Conservation (phyloP, 2,888 invertebrate species). For the Sceliomorpha sp. region DNA sequence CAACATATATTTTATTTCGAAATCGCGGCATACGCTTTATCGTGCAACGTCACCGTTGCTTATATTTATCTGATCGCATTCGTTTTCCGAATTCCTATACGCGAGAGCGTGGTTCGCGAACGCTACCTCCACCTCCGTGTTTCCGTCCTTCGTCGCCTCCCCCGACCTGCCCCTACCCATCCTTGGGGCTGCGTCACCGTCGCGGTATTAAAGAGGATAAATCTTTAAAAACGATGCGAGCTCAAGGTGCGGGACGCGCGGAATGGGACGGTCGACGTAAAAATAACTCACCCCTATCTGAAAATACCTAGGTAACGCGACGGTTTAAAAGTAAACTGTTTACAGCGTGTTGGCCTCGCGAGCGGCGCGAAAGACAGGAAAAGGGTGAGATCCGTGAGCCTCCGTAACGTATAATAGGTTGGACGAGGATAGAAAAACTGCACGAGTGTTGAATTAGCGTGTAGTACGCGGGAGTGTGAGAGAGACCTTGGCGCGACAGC, state of each 20-base stretch:
- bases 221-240: conserved; percentile 74
- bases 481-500: conserved; percentile 55
- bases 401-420: conserved; percentile 55
- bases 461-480: conserved; percentile 36
- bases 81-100: conserved; percentile 42
- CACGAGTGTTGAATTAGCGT: conserved; percentile 50
- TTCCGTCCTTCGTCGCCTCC: conserved; percentile 37
- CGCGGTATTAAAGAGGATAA: conserved; percentile 69
- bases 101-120: conserved; percentile 31
- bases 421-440: conserved; percentile 23
- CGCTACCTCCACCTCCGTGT: conserved; percentile 32
- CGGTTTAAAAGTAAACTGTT: conserved; percentile 75
- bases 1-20: conserved; percentile 47
- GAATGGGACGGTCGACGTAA: conserved; percentile 30
- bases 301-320: conserved; percentile 75
- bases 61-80: conserved; percentile 57
- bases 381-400: conserved; percentile 64
- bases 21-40: conserved; percentile 49
- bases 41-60: conserved; percentile 44
- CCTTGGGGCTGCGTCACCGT: conserved; percentile 38
- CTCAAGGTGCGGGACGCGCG: conserved; percentile 45
- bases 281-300: conserved; percentile 77
- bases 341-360: conserved; percentile 67
- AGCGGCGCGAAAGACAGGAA: conserved; percentile 52
- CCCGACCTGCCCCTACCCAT: conserved; percentile 11